These are phyloP conservation scores for Laspeyria flexula DNA, from an alignment of 2,888 invertebrate genomes.

Conservation along the genomic window DNA sequence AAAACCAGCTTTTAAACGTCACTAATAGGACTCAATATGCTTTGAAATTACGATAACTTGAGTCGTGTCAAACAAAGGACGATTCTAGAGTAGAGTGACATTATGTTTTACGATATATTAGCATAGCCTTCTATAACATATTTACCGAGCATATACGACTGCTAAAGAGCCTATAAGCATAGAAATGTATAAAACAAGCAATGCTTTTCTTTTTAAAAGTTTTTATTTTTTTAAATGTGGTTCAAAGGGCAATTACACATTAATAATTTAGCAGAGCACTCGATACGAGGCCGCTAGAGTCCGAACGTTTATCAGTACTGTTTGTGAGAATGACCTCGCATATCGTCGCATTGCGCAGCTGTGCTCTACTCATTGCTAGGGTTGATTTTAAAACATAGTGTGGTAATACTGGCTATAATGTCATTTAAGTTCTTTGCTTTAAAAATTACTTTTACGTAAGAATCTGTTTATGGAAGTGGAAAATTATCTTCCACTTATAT, in stretches of 20 bases:
- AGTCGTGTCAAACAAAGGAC: conserved; percentile 37
- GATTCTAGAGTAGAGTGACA: conserved; percentile 8
- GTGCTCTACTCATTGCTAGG: conserved; percentile 36
- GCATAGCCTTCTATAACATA: neutral
- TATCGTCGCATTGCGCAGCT: conserved; percentile 68
- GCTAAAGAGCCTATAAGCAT: neutral
- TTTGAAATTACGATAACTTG: conserved; percentile 17
- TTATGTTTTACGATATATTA: conserved; percentile 1
- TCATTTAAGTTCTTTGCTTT: conserved; percentile 2
- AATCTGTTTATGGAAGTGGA: too few species aligned
- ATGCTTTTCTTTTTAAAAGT: conserved; percentile 15
- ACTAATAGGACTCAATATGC: conserved; percentile 43
- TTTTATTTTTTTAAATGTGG: conserved; percentile 7
- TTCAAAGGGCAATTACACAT: conserved; percentile 31
- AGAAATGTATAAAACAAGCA: conserved; percentile 6
- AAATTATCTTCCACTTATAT: too few species aligned
- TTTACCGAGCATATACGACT: neutral
- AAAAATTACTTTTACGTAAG: neutral
- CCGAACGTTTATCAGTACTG: conserved; percentile 54
- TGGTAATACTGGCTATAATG: conserved; percentile 10
- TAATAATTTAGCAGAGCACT: conserved; percentile 31
- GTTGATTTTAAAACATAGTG: conserved; percentile 33
- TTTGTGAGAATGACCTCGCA: conserved; percentile 59
- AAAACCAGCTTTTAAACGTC: conserved; percentile 43
- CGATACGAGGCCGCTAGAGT: conserved; percentile 51